Base-by-base conservation (phyloP, 2,888 invertebrate species). In the Drosophila acutilabella region DNA sequence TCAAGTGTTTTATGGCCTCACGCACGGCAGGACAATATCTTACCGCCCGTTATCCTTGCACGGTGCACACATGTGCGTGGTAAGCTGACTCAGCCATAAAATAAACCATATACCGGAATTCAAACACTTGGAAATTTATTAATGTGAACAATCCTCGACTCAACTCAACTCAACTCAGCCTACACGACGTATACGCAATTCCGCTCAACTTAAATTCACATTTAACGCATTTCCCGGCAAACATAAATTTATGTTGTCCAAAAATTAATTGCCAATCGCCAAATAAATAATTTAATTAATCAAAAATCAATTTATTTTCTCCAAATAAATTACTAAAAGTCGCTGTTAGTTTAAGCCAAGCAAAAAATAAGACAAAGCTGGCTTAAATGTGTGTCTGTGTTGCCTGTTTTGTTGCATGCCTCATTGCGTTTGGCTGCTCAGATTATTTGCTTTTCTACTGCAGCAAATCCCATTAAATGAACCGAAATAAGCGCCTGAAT, bases 21-120 rank as follows among this genome's bases (percentile, higher is more conserved):
- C 84, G 84, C 84, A 84, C 84, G 76, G 71, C 86, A 86, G 83
- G 83, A 81, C 84, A 84, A 86, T 81, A 79, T 81, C 79, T 86
- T 81, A 64, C 73, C 65, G 54, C 61, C 80, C 54, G 71, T 66
- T 71, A 78, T 79, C 60, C 79, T 64, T 50, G 41, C 61, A 58
- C 50, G 23, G 7, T 40, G 71, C 69, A 42, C 75, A 71, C 78
- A 64, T 84, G 77, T 71, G 81, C 78, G 79, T 80, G 78, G 80
- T 60, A 68, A 74, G 66, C 74, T 68, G 64, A 60, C 47, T 61
- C 47, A 60, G 76, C 66, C 86, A 86, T 83, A 70, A 83, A 86
- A 76, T 80, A 80, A 78, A 74, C 76, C 78, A 67, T 74, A 68
- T 67, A 74, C 78, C 53, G 57, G 74, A 62, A 64, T 74, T 62